Evolutionary conservation across 2,888 invertebrate genomes (phyloP).

Genomic region (Xanthorhoe designata): DNA sequence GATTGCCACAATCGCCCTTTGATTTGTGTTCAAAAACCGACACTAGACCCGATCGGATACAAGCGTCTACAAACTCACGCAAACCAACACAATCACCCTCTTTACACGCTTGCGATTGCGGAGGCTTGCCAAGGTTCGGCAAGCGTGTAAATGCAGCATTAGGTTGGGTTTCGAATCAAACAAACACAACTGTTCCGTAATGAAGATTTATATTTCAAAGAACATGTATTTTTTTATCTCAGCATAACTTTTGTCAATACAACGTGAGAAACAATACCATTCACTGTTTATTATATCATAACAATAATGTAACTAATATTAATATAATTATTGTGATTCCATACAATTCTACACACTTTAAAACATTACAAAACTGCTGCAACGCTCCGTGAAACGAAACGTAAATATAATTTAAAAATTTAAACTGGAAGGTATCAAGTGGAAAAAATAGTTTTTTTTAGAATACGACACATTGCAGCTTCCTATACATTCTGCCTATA

Average conservation of each 20-base stretch:
- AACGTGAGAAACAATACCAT: conserved; percentile 81
- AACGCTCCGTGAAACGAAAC: conserved; percentile 55
- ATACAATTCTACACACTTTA: conserved; percentile 78
- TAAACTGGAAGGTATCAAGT: conserved; percentile 53
- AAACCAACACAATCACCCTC: too few species aligned
- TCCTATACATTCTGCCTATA: conserved; percentile 69
- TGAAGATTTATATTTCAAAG: conserved; percentile 85
- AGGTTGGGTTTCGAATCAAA: conserved; percentile 51
- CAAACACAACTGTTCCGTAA: conserved; percentile 70
- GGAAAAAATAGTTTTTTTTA: conserved; percentile 38
- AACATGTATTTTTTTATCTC: conserved; percentile 80
- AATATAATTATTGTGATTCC: conserved; percentile 79
- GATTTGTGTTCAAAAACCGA: too few species aligned
- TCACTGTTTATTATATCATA: conserved; percentile 72
- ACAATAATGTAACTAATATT: conserved; percentile 80
- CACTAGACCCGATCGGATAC: too few species aligned
- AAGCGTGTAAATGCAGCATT: not conserved
- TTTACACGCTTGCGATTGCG: too few species aligned
- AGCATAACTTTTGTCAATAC: conserved; percentile 81
- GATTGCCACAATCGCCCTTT: too few species aligned
- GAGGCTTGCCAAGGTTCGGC: too few species aligned
- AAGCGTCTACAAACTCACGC: too few species aligned
- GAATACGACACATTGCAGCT: conserved; percentile 63
- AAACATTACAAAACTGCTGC: conserved; percentile 76
- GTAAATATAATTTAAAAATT: conserved; percentile 43